Percentiles rank a stretch among this genome's conserved stretches.
Conservation (phyloP, 2,888 invertebrate genomes). For the Azorinus chamasolen region DNA sequence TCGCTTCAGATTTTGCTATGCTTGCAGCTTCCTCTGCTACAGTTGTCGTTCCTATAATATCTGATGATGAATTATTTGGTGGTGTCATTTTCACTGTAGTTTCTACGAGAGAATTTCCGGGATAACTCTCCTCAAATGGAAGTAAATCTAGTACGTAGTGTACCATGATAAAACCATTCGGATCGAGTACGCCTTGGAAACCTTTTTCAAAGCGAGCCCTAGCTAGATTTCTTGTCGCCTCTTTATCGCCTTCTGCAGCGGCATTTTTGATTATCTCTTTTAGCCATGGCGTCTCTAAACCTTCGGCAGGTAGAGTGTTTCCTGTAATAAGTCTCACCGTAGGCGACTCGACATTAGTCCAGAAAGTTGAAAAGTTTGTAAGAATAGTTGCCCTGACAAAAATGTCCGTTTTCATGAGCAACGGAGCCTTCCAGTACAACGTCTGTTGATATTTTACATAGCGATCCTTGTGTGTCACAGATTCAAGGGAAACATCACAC, state of each 20-base stretch:
- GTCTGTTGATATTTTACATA: conserved; percentile 33
- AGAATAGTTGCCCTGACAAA: conserved; percentile 49
- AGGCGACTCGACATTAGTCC: conserved; percentile 50
- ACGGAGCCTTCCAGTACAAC: conserved; percentile 51
- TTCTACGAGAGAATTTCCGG: neutral
- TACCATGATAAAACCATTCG: conserved; percentile 51
- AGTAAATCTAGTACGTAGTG: conserved; percentile 52
- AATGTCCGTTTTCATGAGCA: conserved; percentile 41
- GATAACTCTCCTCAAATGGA: conserved; percentile 49
- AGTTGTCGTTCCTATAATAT: too few species aligned
- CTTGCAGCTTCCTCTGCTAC: too few species aligned
- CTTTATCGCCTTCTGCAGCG: conserved; percentile 27
- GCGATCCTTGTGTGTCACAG: conserved; percentile 39
- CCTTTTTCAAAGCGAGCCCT: conserved; percentile 51
- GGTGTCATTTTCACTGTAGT: too few species aligned
- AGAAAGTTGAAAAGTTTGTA: conserved; percentile 45
- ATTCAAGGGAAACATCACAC: conserved; percentile 42
- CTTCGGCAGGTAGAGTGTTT: conserved; percentile 39
- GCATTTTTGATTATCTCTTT: conserved; percentile 50
- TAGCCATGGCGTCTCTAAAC: conserved; percentile 52
- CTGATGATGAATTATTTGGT: too few species aligned
- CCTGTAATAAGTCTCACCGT: conserved; percentile 21
- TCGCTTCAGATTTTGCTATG: too few species aligned
- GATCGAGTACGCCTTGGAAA: conserved; percentile 39
- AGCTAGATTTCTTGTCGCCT: conserved; percentile 18